These are phyloP conservation scores for Paragorgia papillata DNA, from an alignment of 92 coral and sea anemone genomes.

Conservation along the genomic window DNA sequence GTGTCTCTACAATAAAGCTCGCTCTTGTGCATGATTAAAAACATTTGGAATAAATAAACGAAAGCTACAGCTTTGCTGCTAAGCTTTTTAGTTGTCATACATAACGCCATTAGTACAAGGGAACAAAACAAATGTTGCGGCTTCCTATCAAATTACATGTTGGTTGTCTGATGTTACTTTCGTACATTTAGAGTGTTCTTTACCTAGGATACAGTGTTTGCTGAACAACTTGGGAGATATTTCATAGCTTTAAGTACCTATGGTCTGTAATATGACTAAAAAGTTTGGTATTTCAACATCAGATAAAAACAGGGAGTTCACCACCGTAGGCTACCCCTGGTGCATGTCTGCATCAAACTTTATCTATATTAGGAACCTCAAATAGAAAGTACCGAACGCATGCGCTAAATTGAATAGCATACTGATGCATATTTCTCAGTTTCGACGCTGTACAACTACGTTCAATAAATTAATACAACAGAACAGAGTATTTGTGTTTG, in stretches of 20 bases:
- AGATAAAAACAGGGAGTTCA: not conserved
- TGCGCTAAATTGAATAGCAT: too few species aligned
- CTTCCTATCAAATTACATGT: not conserved
- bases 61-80: not conserved
- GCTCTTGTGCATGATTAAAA: not conserved
- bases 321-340: not conserved
- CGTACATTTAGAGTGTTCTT: not conserved
- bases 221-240: not conserved
- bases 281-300: not conserved
- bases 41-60: not conserved
- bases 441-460: too few species aligned
- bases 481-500: too few species aligned
- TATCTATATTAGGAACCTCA: conserved; percentile 2
- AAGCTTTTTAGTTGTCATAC: not conserved
- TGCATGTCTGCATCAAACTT: not conserved
- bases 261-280: not conserved
- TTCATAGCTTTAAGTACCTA: not conserved
- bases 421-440: not conserved
- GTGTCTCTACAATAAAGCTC: not conserved
- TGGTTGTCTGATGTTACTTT: not conserved
- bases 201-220: not conserved
- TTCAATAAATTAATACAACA: too few species aligned
- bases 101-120: not conserved
- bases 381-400: too few species aligned
- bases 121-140: not conserved